Base-by-base conservation (phyloP, 2,888 invertebrate genomes). In the Archips xylosteana region DNA sequence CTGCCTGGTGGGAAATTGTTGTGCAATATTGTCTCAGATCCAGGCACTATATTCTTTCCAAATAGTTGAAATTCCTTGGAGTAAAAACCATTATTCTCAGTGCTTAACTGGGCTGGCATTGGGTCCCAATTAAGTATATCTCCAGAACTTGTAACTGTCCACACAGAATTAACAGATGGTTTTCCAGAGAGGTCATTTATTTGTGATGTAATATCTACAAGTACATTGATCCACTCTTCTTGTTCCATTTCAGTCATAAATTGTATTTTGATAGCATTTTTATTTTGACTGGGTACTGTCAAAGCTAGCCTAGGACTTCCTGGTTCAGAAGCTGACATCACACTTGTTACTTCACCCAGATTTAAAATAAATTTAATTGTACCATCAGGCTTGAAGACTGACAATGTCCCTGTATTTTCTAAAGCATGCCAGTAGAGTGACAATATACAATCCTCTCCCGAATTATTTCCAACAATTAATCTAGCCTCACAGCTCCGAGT, bases 221-320 rank as follows among this genome's bases (percentile, higher is more conserved):
- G 95, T 85, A 97, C 96, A 75, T 96, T 96, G 72, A 98, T 95
- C 98, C 98, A 98, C 85, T 98, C 98, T 89, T 98, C 98, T 91
- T 98, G 96, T 89, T 98, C 97, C 76, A 96, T 96, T 90, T 98
- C 98, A 78, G 97, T 96, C 69, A 95, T 94, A 86, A 98, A 98
- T 84, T 97, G 97, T 74, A 98, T 91, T 86, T 96, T 96, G 59
- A 98, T 95, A 8, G 96, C 95, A 71, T 89, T 84, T 75, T 94
- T 95, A 75, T 91, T 92, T 78, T 96, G 95, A 76, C 96, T 95
- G 10, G 97, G 96, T 1, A 97, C 96, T 82, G 97, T 96, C 77
- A 98, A 92, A 23, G 96, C 96, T 76, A 98, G 91, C 77, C 97
- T 95, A 3, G 98, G 97, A 85, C 95, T 96, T 15, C 97, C 97